Base-by-base conservation (phyloP, 2,797 vertebrate genomes). In the Hydrophis major region DNA sequence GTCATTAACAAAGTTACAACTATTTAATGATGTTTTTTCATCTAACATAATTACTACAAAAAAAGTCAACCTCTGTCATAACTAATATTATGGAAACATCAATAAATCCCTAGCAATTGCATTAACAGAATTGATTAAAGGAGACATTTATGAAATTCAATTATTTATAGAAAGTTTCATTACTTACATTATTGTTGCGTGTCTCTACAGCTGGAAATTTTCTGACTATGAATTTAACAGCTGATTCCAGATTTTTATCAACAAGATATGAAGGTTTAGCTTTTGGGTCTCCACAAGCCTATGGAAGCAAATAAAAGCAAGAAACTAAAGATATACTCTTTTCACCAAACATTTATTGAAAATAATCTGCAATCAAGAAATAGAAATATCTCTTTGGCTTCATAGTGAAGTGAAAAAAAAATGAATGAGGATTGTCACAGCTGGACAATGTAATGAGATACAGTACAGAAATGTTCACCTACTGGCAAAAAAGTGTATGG, bases 191-290 rank as follows among this genome's bases (percentile, higher is more conserved):
- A 97, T 99, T 99, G 96, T 99, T 99, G 86, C 99, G 98, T 0
- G 99, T 99, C 98, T 99, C 99, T 95, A 99, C 99, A 37, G 99
- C 99, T 55, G 99, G 99, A 92, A 99, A 99, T 97, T 99, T 99
- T 96, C 99, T 98, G 97, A 99, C 99, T 95, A 99, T 99, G 97
- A 99, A 99, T 97, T 99, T 99, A 96, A 99, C 99, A 6, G 99
- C 99, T 53, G 99, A 99, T 97, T 99, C 99, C 97, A 99, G 97
- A 97, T 99, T 99, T 98, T 99, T 99, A 97, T 99, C 99, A 74
- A 99, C 99, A 93, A 99, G 99, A 96, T 99, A 99, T 78, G 99
- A 99, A 95, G 99, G 99, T 97, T 99, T 99, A 95, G 99, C 99
- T 98, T 99, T 99, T 95, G 99, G 99, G 92, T 99, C 99, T 78